Conservation (phyloP, 2,113 vertebrate genomes). For the Alectura lathami region DNA sequence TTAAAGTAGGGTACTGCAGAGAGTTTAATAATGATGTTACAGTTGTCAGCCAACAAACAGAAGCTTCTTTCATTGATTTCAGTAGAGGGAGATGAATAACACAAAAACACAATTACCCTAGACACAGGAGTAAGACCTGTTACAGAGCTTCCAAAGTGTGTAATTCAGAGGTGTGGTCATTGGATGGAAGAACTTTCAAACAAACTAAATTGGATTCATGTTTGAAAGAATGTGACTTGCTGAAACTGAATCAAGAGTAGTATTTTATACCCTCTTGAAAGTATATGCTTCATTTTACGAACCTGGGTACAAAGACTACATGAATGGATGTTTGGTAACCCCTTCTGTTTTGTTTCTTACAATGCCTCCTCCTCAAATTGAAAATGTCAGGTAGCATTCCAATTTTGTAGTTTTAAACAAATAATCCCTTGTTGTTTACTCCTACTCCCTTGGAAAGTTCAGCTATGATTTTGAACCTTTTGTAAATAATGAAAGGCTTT, state of each 20-base stretch:
- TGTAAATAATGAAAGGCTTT: not conserved
- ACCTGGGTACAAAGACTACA: not conserved
- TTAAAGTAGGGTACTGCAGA: slow-evolving; percentile 66
- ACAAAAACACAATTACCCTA: slow-evolving; percentile 27
- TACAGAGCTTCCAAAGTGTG: not conserved
- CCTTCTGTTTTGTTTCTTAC: not conserved
- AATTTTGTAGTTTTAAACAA: not conserved
- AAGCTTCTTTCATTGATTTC: slow-evolving; percentile 65
- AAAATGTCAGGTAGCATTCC: not conserved
- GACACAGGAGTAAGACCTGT: not conserved
- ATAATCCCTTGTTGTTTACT: not conserved
- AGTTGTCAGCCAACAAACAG: slow-evolving; percentile 60
- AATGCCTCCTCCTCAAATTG: not conserved
- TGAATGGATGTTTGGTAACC: not conserved
- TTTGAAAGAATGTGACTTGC: not conserved
- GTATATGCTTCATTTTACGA: not conserved
- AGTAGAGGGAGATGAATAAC: slow-evolving; percentile 53
- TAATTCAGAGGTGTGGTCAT: not conserved
- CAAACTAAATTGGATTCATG: not conserved
- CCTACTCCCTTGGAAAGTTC: not conserved
- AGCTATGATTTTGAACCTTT: not conserved
- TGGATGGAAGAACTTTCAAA: not conserved
- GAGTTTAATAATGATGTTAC: slow-evolving; percentile 75
- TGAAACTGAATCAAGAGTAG: not conserved
- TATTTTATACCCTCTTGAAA: not conserved